Conservation (phyloP, 1,140 invertebrate genomes). For the Saccostrea cuccullata region DNA sequence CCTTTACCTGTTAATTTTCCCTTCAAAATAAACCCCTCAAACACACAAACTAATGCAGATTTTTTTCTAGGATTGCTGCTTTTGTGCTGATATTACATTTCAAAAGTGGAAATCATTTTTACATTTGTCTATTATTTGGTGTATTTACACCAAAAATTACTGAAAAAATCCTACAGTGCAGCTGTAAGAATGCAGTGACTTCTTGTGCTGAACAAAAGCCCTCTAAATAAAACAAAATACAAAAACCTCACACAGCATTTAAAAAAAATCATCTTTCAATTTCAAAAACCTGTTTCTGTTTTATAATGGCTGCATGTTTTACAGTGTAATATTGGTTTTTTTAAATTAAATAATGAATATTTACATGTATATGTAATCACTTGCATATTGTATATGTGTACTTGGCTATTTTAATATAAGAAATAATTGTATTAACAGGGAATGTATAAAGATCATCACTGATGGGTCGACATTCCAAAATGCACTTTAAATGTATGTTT, state of each 20-base stretch:
- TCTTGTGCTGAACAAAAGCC: background rate
- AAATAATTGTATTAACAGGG: background rate
- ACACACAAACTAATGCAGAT: background rate
- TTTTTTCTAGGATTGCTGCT: background rate
- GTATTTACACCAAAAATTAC: background rate
- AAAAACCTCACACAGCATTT: background rate
- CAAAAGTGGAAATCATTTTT: background rate
- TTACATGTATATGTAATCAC: too few species aligned
- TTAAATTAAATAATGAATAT: too few species aligned
- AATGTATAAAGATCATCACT: background rate
- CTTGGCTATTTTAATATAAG: background rate
- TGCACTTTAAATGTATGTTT: background rate
- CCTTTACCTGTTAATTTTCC: background rate
- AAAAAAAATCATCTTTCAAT: background rate
- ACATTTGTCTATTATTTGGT: background rate
- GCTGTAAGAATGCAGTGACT: background rate
- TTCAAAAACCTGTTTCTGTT: background rate
- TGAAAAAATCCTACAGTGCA: background rate
- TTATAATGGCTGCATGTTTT: background rate
- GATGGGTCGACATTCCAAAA: conserved; percentile 13
- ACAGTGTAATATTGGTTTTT: too few species aligned
- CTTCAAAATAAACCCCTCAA: background rate
- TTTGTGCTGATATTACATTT: background rate
- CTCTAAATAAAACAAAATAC: background rate
- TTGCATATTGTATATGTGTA: background rate